Base-by-base conservation (phyloP, 2,113 vertebrate genomes). In the Sylvietta virens region DNA sequence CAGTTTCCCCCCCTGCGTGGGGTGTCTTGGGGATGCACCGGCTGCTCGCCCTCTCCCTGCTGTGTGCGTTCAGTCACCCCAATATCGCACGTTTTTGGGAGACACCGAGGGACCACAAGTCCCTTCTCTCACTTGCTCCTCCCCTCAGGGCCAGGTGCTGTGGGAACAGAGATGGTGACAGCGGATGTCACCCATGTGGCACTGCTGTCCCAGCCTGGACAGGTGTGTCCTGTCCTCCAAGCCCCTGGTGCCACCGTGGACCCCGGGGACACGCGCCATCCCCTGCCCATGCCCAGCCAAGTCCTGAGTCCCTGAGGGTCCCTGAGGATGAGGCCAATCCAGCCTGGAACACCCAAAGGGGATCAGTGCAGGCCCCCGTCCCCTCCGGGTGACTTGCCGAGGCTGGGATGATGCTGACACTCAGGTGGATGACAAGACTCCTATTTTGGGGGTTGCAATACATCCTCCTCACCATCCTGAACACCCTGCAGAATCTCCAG, bases 171-270 rank as follows among this genome's bases (percentile, higher is more conserved):
- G 48, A 30, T 33, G 79, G 73, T 27, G 82, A 24, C 82, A 20
- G 45, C 1, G 48, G 54, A 9, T 33, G 78, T 11, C 82, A 69
- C 77, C 33, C 2, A 2, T 0, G 20, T 33, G 84, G 65, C 76
- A 23, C 42, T 27, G 54, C 67, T 87, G 72, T 64, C 62, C 78
- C 56, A 31, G n/a, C 23, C 35, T 40, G 31, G 42, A 56, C 1
- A 8, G 81, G 1, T 0, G 0, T 3, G 31, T 42, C n/a, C 12
- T 16, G 15, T 15, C 22, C 26, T 35, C 31, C 0, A 0, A 58
- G 37, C 15, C 33, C 56, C 18, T 2, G 1, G 56, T 48, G 66
- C 37, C 42, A 23, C 42, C 2, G 0, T 0, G 1, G 60, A 40
- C 39, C 58, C 23, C 56, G 14, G 65, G 76, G 48, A 50, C 79